phyloP scores from a whole-genome alignment of 2,113 vertebrate species.

The Phyllostomus hastatus region DNA sequence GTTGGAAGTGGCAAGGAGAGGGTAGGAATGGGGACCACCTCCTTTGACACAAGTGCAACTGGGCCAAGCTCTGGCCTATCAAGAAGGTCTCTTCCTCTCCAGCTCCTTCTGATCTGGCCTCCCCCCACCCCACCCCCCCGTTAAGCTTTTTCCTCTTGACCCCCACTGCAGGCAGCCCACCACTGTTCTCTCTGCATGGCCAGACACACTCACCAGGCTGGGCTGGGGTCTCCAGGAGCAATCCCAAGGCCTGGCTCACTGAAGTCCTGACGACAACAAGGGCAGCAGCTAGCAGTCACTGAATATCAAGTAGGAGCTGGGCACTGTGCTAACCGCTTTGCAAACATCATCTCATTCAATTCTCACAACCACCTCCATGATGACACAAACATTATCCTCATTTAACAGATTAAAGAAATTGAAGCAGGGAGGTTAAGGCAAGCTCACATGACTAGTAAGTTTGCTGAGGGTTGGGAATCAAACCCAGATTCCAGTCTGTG shows the following conservation, averaged over 20 bases:
- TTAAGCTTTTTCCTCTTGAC: not conserved
- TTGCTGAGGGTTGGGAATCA: not conserved
- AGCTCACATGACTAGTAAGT: not conserved
- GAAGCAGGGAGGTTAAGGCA: not conserved
- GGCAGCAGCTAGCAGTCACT: not conserved
- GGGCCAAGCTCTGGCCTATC: not conserved
- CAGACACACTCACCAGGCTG: constrained; percentile 65
- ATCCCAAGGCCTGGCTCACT: constrained; percentile 34
- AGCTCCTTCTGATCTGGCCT: not conserved
- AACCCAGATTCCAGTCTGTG: not conserved
- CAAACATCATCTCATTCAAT: not conserved
- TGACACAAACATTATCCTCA: not conserved
- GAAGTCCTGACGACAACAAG: constrained; percentile 56
- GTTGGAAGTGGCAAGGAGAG: not conserved
- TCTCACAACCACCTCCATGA: not conserved
- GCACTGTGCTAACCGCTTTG: not conserved
- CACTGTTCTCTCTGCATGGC: not conserved
- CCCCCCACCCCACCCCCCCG: not conserved
- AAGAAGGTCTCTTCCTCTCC: not conserved
- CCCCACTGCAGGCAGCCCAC: not conserved
- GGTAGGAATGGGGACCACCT: not conserved
- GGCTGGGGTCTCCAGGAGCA: constrained; percentile 13
- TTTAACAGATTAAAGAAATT: not conserved
- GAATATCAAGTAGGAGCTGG: not conserved
- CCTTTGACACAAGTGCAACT: not conserved